phyloP scores from a whole-genome alignment of 2,888 invertebrate genomes.

The Encarsia formosa region DNA sequence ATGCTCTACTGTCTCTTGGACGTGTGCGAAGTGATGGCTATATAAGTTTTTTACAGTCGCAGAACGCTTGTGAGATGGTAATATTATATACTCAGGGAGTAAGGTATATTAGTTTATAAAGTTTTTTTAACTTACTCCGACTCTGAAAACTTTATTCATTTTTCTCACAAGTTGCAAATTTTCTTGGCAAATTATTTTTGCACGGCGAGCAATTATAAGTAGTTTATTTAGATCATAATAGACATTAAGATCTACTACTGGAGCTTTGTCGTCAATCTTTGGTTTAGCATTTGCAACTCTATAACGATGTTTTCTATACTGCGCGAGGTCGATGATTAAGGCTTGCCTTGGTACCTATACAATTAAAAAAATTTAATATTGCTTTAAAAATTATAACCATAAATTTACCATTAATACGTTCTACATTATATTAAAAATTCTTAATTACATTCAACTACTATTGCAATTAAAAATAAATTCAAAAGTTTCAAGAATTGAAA shows the following conservation, averaged over 20 bases:
- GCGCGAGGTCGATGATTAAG: slow-evolving; percentile 25
- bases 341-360: too few species aligned
- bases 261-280: slow-evolving; percentile 54
- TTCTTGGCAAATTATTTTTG: slow-evolving; percentile 53
- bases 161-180: slow-evolving; percentile 60
- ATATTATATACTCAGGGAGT: too few species aligned
- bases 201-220: slow-evolving; percentile 44
- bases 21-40: too few species aligned
- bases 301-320: slow-evolving; percentile 24
- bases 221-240: slow-evolving; percentile 54
- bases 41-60: too few species aligned
- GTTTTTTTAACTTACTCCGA: slow-evolving; percentile 51
- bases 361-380: too few species aligned
- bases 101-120: too few species aligned
- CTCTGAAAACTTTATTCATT: slow-evolving; percentile 59
- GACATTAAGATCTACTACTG: slow-evolving; percentile 54
- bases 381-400: too few species aligned
- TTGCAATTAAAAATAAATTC: background rate
- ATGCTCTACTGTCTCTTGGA: too few species aligned
- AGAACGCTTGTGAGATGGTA: too few species aligned
- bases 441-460: background rate
- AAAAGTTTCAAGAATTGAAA: background rate
- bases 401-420: too few species aligned
- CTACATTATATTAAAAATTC: too few species aligned
- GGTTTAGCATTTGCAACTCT: slow-evolving; percentile 27